Conservation (phyloP, 35 echinoderm and acorn worm genomes). For the Lytechinus pictus region DNA sequence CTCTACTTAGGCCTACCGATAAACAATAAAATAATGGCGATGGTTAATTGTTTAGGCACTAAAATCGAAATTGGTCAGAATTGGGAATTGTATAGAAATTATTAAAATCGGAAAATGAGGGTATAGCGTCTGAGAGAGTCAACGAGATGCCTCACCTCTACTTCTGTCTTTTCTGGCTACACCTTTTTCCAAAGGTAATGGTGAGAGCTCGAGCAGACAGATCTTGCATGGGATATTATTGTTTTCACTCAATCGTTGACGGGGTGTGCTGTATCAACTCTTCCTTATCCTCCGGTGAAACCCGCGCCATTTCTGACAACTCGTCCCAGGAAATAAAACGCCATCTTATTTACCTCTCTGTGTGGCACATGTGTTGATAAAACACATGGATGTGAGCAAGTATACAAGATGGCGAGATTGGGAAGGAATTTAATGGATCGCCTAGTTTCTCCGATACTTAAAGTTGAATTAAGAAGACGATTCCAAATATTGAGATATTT, state of each 20-base stretch:
- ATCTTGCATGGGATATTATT: background rate
- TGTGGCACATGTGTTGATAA: background rate
- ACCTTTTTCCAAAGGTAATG: background rate
- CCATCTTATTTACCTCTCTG: background rate
- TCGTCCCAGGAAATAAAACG: constrained; percentile 4
- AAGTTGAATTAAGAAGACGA: too few species aligned
- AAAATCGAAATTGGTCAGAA: too few species aligned
- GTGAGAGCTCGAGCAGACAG: background rate
- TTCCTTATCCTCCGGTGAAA: background rate
- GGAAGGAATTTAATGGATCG: background rate
- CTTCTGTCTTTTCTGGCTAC: background rate
- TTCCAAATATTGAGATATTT: too few species aligned
- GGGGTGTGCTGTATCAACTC: constrained; percentile 31
- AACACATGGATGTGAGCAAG: background rate
- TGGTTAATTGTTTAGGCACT: too few species aligned
- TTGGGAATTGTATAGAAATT: too few species aligned
- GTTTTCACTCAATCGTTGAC: constrained; percentile 20
- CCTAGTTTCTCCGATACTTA: background rate
- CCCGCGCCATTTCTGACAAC: background rate
- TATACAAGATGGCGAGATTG: background rate
- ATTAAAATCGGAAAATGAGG: too few species aligned
- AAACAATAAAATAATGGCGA: too few species aligned
- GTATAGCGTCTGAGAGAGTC: too few species aligned
- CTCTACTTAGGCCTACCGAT: too few species aligned
- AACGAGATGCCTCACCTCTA: too few species aligned